A percentile compares a stretch with the other conserved stretches of the same genome.
Conservation (phyloP, 2,113 vertebrate species). For the Columbina picui region DNA sequence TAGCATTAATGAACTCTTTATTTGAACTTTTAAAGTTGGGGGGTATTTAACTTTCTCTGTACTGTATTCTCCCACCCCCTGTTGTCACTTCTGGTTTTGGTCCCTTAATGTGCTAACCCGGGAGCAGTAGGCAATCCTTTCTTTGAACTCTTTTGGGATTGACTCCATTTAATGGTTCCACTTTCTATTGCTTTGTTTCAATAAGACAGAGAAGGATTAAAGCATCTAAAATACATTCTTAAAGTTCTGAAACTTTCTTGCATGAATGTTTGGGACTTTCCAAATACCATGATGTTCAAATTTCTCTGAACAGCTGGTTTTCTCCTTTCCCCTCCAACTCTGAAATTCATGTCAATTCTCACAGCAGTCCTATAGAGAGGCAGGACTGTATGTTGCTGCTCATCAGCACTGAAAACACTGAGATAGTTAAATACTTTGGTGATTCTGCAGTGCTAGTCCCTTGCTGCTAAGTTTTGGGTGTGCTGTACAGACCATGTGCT, state of each 20-base stretch:
- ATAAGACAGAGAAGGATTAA: not conserved
- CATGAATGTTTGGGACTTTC: not conserved
- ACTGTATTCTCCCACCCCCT: not conserved
- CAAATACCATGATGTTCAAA: not conserved
- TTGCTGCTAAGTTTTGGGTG: not conserved
- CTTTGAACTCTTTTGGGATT: not conserved
- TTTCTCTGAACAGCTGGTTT: not conserved
- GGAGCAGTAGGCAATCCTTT: not conserved
- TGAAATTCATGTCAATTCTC: not conserved
- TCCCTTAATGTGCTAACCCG: not conserved
- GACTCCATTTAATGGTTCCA: not conserved
- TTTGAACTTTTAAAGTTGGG: not conserved
- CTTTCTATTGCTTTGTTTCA: not conserved
- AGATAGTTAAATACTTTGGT: not conserved
- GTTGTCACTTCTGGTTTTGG: not conserved
- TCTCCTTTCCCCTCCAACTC: not conserved
- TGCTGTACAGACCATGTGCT: not conserved
- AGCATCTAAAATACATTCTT: not conserved
- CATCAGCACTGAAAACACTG: not conserved
- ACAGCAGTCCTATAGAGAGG: not conserved
- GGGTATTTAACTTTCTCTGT: not conserved
- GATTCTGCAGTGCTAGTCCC: not conserved
- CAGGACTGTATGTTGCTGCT: not conserved
- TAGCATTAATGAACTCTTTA: not conserved
- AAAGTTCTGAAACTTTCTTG: not conserved